These are phyloP conservation scores for Uloborus diversus DNA, from an alignment of 1,140 invertebrate species.

Conservation along the genomic window DNA sequence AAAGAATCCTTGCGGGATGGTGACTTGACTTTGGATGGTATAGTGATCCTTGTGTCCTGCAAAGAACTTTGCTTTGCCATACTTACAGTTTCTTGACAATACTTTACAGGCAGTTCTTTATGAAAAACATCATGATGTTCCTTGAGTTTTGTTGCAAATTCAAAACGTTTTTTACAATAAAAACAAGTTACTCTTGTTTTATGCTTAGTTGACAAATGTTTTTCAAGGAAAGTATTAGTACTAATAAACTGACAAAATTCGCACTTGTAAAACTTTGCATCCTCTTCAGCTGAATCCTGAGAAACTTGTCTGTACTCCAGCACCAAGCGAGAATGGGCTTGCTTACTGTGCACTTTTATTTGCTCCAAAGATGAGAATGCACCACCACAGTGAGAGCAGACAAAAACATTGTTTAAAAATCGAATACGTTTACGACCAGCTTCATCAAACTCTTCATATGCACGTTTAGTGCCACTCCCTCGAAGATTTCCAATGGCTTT, in stretches of 20 bases:
- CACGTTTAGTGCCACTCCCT: neutral
- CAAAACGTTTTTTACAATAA: constrained; percentile 30
- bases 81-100: constrained; percentile 5
- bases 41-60: too few species aligned
- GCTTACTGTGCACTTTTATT: neutral
- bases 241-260: constrained; percentile 36
- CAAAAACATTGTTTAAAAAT: neutral
- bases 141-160: constrained; percentile 20
- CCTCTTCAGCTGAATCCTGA: neutral
- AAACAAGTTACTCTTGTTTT: constrained; percentile 19
- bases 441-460: neutral
- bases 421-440: neutral
- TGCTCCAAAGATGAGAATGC: neutral
- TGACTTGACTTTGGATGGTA: too few species aligned
- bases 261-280: constrained; percentile 19
- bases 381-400: constrained; percentile 28
- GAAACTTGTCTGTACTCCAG: neutral
- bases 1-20: too few species aligned
- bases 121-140: constrained; percentile 32
- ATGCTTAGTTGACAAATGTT: constrained; percentile 14
- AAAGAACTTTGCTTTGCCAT: too few species aligned
- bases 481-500: constrained; percentile 3
- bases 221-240: neutral
- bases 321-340: neutral
- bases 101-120: constrained; percentile 12